A percentile compares a stretch with the other conserved stretches of the same genome.
phyloP scores from a whole-genome alignment of 2,888 invertebrate genomes.

The Temnothorax ravouxi region DNA sequence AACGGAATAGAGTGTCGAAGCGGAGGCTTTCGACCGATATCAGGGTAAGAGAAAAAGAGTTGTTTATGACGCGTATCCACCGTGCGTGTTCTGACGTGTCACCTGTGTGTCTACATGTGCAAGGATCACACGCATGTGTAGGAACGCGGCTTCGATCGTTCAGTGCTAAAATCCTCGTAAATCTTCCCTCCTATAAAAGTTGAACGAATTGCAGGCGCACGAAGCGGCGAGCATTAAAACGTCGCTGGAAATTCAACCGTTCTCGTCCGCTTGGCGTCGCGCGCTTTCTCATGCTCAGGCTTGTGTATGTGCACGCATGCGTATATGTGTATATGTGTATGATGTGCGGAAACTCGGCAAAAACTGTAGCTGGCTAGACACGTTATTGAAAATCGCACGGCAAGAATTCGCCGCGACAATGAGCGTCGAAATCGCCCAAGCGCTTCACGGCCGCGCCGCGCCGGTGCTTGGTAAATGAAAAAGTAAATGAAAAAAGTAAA shows the following conservation, averaged over 20 bases:
- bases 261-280: constrained; percentile 14
- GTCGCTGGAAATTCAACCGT: constrained; percentile 67
- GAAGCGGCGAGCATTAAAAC: constrained; percentile 71
- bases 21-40: constrained; percentile 49
- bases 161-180: constrained; percentile 80
- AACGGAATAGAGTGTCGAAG: constrained; percentile 32
- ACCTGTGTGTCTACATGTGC: constrained; percentile 12
- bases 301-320: constrained; percentile 5
- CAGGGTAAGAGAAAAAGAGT: constrained; percentile 45
- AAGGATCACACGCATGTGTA: constrained; percentile 31
- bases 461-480: not conserved
- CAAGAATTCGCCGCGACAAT: constrained; percentile 57
- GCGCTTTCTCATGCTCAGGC: not conserved
- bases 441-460: not conserved
- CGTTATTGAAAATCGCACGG: constrained; percentile 60
- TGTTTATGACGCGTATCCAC: constrained; percentile 69
- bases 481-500: not conserved
- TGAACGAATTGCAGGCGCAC: constrained; percentile 76
- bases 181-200: constrained; percentile 83
- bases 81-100: constrained; percentile 42
- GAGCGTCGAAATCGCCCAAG: constrained; percentile 50
- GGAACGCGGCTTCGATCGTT: constrained; percentile 63
- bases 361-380: constrained; percentile 45
- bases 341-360: not conserved
- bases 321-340: not conserved